These are phyloP conservation scores for Nanorana parkeri DNA, from an alignment of 2,113 vertebrate genomes.

Conservation along the genomic window DNA sequence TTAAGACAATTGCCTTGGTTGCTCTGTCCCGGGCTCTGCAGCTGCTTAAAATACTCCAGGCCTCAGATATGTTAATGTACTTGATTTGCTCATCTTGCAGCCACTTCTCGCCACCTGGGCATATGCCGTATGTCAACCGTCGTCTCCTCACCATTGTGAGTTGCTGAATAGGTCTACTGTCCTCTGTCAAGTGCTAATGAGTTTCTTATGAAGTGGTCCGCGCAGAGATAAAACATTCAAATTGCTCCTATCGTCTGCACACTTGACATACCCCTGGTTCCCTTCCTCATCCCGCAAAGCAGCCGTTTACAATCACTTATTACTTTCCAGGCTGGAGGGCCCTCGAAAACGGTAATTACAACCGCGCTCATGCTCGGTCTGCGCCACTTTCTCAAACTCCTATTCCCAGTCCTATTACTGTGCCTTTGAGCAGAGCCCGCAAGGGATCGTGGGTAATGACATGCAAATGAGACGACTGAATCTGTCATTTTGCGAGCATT, in stretches of 20 bases:
- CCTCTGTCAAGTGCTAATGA: constrained; percentile 30
- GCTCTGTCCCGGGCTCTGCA: too few relatives aligned
- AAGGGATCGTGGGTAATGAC: constrained; percentile 22
- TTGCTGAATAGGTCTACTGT: neutral
- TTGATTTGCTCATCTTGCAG: too few relatives aligned
- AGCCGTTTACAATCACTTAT: neutral
- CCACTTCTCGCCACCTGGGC: too few relatives aligned
- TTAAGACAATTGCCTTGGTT: too few relatives aligned
- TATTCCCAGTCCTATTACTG: constrained; percentile 1
- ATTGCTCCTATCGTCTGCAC: neutral
- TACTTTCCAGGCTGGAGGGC: neutral
- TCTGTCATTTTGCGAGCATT: neutral
- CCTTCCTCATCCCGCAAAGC: neutral
- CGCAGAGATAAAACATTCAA: neutral
- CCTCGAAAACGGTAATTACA: neutral
- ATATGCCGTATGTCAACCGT: too few relatives aligned
- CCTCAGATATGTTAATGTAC: too few relatives aligned
- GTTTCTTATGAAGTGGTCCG: neutral
- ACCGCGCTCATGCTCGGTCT: neutral
- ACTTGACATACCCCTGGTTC: neutral
- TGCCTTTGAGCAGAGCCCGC: neutral
- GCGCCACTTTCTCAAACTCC: neutral
- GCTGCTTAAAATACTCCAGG: too few relatives aligned
- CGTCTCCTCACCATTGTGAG: too few relatives aligned
- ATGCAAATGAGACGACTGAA: constrained; percentile 17